phyloP scores from a whole-genome alignment of 2,797 vertebrate species.

The Podarcis lilfordi region DNA sequence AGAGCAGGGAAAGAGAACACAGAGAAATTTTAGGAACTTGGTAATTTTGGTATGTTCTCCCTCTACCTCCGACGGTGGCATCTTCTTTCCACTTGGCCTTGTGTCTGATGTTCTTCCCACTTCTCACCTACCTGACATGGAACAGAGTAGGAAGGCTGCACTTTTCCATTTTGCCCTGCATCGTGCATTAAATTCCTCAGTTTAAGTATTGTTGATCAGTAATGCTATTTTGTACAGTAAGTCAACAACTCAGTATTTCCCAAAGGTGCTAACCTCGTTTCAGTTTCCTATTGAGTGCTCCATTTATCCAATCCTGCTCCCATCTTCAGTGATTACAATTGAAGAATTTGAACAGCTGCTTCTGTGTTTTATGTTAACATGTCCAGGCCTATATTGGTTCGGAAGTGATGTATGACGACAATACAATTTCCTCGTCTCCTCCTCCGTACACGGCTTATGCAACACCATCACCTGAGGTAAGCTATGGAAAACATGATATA shows the following conservation, averaged over 20 bases:
- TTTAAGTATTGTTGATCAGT: background rate
- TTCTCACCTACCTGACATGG: background rate
- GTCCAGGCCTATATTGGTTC: conserved; percentile 75
- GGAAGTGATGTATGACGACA: conserved; percentile 80
- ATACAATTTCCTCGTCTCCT: conserved; percentile 85
- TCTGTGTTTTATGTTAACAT: conserved; percentile 3
- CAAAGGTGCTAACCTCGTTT: background rate
- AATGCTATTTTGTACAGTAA: background rate
- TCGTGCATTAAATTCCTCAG: background rate
- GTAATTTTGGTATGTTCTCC: background rate
- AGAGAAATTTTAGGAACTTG: background rate
- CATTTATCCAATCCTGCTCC: background rate
- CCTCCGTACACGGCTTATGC: conserved; percentile 90
- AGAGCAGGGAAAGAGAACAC: background rate
- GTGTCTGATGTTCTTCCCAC: background rate
- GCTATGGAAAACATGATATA: conserved; percentile 5
- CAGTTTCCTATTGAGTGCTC: background rate
- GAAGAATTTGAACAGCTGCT: conserved; percentile 8
- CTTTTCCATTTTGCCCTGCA: background rate
- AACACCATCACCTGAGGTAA: conserved; percentile 87
- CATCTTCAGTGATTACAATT: background rate
- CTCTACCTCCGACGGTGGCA: background rate
- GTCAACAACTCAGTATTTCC: background rate
- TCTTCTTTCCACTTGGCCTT: background rate
- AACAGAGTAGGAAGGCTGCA: background rate